Evolutionary conservation across 2,113 vertebrate species (phyloP).

Genomic region (Grammomys dolichurus): DNA sequence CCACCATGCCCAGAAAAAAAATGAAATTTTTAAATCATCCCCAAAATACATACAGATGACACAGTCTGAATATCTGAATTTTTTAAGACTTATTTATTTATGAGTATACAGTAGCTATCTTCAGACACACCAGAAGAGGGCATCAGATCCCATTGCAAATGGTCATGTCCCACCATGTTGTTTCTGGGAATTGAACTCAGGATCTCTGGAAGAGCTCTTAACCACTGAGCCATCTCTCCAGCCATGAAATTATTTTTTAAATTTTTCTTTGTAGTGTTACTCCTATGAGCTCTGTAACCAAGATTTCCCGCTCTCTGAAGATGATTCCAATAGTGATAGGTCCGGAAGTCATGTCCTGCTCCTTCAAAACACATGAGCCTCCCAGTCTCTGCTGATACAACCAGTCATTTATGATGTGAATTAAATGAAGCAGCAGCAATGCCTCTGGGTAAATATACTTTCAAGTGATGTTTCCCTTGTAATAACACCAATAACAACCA

Average conservation of each 20-base stretch:
- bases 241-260: background rate
- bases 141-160: too few species aligned
- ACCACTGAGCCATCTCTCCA: too few species aligned
- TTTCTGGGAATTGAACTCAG: too few species aligned
- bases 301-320: background rate
- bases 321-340: background rate
- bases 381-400: background rate
- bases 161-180: too few species aligned
- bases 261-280: background rate
- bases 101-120: too few species aligned
- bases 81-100: too few species aligned
- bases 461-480: background rate
- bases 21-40: background rate
- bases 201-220: too few species aligned
- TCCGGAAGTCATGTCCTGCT: conserved; percentile 31
- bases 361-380: background rate
- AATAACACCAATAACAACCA: background rate
- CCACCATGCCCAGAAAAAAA: background rate
- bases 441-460: background rate
- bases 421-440: background rate
- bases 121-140: too few species aligned
- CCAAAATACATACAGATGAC: background rate
- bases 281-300: background rate
- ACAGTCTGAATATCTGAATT: background rate
- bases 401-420: background rate